Conservation (phyloP, 2,113 vertebrate genomes). For the Mormoops blainvillei region DNA sequence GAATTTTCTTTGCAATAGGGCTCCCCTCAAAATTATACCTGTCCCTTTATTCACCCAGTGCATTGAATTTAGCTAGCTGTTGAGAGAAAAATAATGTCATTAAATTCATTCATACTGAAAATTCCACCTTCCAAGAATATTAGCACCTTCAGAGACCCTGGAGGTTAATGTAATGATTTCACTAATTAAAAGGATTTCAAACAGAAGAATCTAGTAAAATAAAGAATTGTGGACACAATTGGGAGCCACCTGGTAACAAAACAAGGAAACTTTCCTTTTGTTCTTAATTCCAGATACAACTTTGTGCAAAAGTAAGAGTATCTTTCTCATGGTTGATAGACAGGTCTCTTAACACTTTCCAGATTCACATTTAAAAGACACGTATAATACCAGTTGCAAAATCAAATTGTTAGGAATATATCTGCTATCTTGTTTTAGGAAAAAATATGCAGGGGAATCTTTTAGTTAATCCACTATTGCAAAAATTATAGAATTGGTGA, state of each 20-base stretch:
- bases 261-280: neutral
- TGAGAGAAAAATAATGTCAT: neutral
- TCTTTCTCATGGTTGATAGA: neutral
- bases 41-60: neutral
- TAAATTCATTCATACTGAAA: neutral
- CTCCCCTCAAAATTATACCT: neutral
- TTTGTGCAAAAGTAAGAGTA: neutral
- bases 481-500: neutral
- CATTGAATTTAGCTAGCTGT: neutral
- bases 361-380: neutral
- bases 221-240: neutral
- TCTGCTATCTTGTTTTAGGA: neutral
- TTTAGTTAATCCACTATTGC: neutral
- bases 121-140: neutral
- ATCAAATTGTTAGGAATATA: neutral
- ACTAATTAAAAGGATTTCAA: conserved; percentile 1
- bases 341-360: neutral
- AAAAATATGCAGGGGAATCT: neutral
- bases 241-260: neutral
- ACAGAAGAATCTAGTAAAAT: neutral
- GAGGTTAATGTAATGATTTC: neutral
- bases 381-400: neutral
- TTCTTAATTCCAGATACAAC: neutral
- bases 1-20: neutral
- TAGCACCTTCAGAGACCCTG: neutral